Evolutionary conservation across 2,888 invertebrate genomes (phyloP).

Genomic region (Drosophila buzzatii): DNA sequence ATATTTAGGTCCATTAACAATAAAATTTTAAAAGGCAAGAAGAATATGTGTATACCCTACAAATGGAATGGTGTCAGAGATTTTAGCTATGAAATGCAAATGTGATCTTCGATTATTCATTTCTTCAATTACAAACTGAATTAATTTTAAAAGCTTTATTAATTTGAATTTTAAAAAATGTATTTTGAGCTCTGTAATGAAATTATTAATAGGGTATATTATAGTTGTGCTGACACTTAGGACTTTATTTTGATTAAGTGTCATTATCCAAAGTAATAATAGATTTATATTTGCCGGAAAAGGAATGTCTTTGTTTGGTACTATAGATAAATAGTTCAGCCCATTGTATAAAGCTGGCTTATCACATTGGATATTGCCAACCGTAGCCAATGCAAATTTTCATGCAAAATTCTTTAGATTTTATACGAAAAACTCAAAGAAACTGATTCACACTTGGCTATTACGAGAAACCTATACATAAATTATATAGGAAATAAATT

Average conservation of each 20-base stretch:
- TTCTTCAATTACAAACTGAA: too few relatives aligned
- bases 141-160: too few relatives aligned
- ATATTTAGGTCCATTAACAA: slow-evolving; percentile 6
- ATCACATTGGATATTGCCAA: not conserved
- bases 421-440: slow-evolving; percentile 5
- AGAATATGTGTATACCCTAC: not conserved
- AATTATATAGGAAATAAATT: too few relatives aligned
- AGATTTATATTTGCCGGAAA: too few relatives aligned
- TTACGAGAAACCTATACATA: not conserved
- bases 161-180: too few relatives aligned
- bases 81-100: too few relatives aligned
- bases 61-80: not conserved
- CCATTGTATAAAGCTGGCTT: not conserved
- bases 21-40: not conserved
- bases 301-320: not conserved
- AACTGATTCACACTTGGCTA: not conserved
- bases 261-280: too few relatives aligned
- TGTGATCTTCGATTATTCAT: too few relatives aligned
- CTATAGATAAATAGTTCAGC: not conserved
- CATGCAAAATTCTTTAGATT: slow-evolving; percentile 30
- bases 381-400: slow-evolving; percentile 21
- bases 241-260: too few relatives aligned
- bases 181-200: not conserved
- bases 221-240: not conserved
- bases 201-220: not conserved